phyloP scores from a whole-genome alignment of 1,140 invertebrate species.

The Melitaea cinxia region DNA sequence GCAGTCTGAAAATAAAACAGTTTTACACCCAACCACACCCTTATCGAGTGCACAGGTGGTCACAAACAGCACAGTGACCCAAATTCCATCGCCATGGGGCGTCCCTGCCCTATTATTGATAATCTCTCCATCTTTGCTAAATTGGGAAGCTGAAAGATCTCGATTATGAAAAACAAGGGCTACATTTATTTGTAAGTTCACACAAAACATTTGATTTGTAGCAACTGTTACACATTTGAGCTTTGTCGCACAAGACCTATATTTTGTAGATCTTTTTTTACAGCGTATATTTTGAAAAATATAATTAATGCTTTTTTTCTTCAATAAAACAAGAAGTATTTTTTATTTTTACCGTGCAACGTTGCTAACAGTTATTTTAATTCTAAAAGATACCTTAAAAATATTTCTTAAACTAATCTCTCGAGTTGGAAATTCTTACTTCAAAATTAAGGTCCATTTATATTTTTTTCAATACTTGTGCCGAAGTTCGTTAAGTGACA shows the following conservation, averaged over 20 bases:
- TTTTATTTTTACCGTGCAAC: too few relatives aligned
- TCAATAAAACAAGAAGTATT: too few relatives aligned
- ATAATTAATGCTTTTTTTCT: too few relatives aligned
- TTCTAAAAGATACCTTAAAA: too few relatives aligned
- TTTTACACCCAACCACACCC: constrained; percentile 16
- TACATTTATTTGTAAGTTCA: not conserved
- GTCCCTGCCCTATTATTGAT: constrained; percentile 40
- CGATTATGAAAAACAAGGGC: constrained; percentile 39
- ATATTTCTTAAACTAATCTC: too few relatives aligned
- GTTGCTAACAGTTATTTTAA: too few relatives aligned
- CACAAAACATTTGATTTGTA: not conserved
- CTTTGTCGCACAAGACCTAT: not conserved
- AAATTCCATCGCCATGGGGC: constrained; percentile 52
- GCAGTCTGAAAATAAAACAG: constrained; percentile 23
- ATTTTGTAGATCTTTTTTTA: too few relatives aligned
- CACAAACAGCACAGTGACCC: constrained; percentile 63
- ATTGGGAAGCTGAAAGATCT: constrained; percentile 57
- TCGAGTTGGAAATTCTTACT: too few relatives aligned
- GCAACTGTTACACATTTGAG: not conserved
- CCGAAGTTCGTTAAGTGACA: too few relatives aligned
- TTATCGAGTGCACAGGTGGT: constrained; percentile 53
- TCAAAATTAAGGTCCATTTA: too few relatives aligned
- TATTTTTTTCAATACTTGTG: too few relatives aligned
- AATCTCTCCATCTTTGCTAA: constrained; percentile 46
- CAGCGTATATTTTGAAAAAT: too few relatives aligned